phyloP scores from a whole-genome alignment of 2,888 invertebrate genomes.

The Sarcophaga subvicina region DNA sequence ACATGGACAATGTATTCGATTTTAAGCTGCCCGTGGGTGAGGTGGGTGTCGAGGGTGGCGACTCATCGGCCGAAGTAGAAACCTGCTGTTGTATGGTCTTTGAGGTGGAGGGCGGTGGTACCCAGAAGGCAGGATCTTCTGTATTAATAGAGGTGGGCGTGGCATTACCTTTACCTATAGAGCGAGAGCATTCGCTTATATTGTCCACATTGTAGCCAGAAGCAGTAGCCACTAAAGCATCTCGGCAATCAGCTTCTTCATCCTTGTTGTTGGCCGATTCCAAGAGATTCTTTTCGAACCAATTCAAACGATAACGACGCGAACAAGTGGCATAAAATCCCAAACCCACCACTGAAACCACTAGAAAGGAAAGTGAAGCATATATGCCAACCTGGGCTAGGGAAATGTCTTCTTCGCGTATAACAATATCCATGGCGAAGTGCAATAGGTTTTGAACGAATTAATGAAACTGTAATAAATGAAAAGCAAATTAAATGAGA shows the following conservation, averaged over 20 bases:
- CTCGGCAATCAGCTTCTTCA: constrained; percentile 82
- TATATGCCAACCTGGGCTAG: constrained; percentile 82
- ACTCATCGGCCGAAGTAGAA: constrained; percentile 79
- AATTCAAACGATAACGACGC: constrained; percentile 83
- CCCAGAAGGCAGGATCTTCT: constrained; percentile 83
- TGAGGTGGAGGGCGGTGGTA: constrained; percentile 78
- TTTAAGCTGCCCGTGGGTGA: constrained; percentile 82
- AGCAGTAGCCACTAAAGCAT: constrained; percentile 81
- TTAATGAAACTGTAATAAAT: constrained; percentile 18
- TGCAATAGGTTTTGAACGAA: neutral
- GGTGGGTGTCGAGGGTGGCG: constrained; percentile 82
- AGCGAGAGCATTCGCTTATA: constrained; percentile 80
- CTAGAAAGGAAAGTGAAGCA: constrained; percentile 82
- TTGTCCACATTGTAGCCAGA: constrained; percentile 81
- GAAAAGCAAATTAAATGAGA: neutral
- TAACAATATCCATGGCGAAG: constrained; percentile 79
- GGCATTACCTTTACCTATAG: constrained; percentile 77
- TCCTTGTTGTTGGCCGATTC: constrained; percentile 82
- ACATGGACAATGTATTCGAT: constrained; percentile 80
- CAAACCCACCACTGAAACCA: constrained; percentile 82
- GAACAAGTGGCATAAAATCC: constrained; percentile 83
- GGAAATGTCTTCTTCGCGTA: constrained; percentile 81
- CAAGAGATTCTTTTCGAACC: constrained; percentile 84
- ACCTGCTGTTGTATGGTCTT: constrained; percentile 77
- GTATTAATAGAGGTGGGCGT: constrained; percentile 81